Evolutionary conservation across 1,140 invertebrate genomes (phyloP).

Genomic region (Ceratitis capitata): DNA sequence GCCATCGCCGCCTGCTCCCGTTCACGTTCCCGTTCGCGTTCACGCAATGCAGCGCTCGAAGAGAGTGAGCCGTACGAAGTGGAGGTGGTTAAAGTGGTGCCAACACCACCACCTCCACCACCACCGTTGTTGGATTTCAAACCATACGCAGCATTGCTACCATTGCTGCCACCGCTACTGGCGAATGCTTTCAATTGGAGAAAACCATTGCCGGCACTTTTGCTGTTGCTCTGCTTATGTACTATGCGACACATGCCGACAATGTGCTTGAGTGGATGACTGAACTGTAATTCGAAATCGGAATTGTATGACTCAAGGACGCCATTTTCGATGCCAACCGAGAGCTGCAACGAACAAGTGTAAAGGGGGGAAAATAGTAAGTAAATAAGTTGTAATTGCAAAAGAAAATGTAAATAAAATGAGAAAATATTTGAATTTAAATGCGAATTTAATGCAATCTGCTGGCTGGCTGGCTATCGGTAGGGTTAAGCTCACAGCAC

Average conservation of each 20-base stretch:
- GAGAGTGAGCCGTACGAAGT: constrained; percentile 60
- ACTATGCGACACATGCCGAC: constrained; percentile 66
- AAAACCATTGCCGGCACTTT: constrained; percentile 60
- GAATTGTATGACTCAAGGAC: constrained; percentile 71
- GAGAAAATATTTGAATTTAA: neutral
- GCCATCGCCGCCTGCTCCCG: constrained; percentile 42
- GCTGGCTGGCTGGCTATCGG: neutral
- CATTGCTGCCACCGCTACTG: constrained; percentile 9
- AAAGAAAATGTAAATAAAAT: neutral
- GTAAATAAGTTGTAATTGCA: neutral
- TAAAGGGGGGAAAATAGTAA: constrained; percentile 35
- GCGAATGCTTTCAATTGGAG: constrained; percentile 54
- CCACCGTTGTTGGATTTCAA: neutral
- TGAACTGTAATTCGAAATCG: constrained; percentile 73
- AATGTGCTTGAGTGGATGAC: constrained; percentile 72
- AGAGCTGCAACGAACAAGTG: constrained; percentile 70
- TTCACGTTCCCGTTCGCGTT: neutral
- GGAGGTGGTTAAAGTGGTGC: constrained; percentile 60
- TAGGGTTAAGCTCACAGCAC: too few relatives aligned
- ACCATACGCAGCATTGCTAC: constrained; percentile 42
- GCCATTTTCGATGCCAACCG: constrained; percentile 72
- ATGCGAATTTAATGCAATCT: neutral
- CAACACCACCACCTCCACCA: too few relatives aligned
- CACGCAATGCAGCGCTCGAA: constrained; percentile 50
- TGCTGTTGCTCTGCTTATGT: constrained; percentile 53